Percentiles rank a stretch among this genome's conserved stretches.
These are phyloP conservation scores for Anabas testudineus DNA, from an alignment of 2,797 vertebrate species.

Conservation along the genomic window DNA sequence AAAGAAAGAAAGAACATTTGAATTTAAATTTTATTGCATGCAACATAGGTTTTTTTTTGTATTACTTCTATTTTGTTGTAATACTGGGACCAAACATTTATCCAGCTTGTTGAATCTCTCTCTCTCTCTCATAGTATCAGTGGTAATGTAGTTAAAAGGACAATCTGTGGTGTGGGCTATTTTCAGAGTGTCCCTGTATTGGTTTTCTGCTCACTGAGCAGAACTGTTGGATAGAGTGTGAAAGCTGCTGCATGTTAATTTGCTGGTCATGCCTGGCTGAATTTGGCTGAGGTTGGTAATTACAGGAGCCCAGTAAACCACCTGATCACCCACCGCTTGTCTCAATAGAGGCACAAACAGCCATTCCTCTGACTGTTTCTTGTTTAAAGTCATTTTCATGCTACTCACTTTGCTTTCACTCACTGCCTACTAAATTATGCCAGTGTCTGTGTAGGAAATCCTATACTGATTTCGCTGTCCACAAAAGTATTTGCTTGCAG, in stretches of 20 bases:
- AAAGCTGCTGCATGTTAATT: conserved; percentile 82
- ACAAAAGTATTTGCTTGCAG: conserved; percentile 19
- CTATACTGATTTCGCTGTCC: conserved; percentile 4
- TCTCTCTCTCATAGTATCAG: conserved; percentile 17
- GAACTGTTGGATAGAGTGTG: conserved; percentile 75
- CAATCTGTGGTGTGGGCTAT: conserved; percentile 60
- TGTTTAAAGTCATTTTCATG: conserved; percentile 16
- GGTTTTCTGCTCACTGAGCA: conserved; percentile 79
- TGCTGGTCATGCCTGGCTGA: conserved; percentile 79
- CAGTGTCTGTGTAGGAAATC: conserved; percentile 5
- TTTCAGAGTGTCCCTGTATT: conserved; percentile 69
- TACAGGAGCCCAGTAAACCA: conserved; percentile 78
- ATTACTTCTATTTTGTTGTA: conserved; percentile 5
- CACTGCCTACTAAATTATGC: background rate
- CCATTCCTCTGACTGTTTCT: conserved; percentile 40
- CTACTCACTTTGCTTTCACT: background rate
- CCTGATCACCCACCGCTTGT: conserved; percentile 76
- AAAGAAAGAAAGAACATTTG: too few species aligned
- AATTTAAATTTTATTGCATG: background rate
- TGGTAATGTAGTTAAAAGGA: conserved; percentile 52
- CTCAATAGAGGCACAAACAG: conserved; percentile 44
- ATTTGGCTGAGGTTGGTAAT: conserved; percentile 82
- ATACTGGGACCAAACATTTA: conserved; percentile 14
- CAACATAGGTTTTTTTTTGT: background rate
- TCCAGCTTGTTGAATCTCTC: conserved; percentile 35